A percentile compares a stretch with the other conserved stretches of the same genome.
Evolutionary conservation across 2,113 vertebrate species (phyloP).

Genomic region (Bufo gargarizans): DNA sequence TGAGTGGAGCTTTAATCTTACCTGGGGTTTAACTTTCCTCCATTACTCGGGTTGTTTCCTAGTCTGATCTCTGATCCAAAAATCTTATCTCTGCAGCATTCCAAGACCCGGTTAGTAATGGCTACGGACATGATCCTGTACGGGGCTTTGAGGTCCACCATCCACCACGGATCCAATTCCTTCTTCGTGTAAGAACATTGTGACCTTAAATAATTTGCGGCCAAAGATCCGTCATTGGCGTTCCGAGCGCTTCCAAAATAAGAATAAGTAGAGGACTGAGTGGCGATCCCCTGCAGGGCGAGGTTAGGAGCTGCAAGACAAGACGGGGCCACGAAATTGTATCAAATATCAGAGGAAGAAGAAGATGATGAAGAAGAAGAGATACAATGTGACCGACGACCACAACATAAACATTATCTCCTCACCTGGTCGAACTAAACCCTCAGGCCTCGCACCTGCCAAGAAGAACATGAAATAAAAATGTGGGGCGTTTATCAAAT

Average conservation of each 20-base stretch:
- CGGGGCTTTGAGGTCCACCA: not conserved
- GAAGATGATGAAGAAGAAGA: too few relatives aligned
- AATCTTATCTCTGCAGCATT: slow-evolving; percentile 27
- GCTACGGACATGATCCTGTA: not conserved
- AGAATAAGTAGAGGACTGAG: slow-evolving; percentile 43
- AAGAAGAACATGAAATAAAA: too few relatives aligned
- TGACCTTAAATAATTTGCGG: not conserved
- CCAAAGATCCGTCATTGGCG: slow-evolving; percentile 45
- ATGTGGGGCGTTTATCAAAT: too few relatives aligned
- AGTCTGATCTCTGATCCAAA: slow-evolving; percentile 49
- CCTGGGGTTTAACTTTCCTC: not conserved
- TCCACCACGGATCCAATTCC: slow-evolving; percentile 12
- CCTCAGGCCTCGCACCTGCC: not conserved
- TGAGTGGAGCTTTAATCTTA: not conserved
- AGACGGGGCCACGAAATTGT: too few relatives aligned
- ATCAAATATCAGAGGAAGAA: too few relatives aligned
- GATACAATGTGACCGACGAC: too few relatives aligned
- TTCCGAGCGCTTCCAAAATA: not conserved
- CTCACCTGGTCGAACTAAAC: not conserved
- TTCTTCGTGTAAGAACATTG: slow-evolving; percentile 21
- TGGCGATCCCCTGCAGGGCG: not conserved
- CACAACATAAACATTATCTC: too few relatives aligned
- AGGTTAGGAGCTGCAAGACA: not conserved
- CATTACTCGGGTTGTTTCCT: not conserved
- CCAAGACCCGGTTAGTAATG: not conserved